phyloP scores from a whole-genome alignment of 1,140 invertebrate genomes.

The Limonius californicus region DNA sequence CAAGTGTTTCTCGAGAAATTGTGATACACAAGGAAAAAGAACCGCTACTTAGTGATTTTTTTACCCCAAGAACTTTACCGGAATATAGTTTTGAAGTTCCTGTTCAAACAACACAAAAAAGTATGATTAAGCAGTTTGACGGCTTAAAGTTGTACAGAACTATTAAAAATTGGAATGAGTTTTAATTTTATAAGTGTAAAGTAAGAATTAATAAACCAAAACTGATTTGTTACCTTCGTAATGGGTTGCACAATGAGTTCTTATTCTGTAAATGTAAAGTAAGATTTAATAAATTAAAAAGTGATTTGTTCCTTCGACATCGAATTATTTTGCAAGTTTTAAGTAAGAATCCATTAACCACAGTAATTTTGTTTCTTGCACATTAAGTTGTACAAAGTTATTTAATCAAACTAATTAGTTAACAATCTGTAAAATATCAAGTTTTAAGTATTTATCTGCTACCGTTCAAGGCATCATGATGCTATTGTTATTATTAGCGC shows the following conservation, averaged over 20 bases:
- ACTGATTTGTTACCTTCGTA: too few species aligned
- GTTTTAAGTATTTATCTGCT: too few species aligned
- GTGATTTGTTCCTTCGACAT: too few species aligned
- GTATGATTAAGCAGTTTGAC: constrained; percentile 14
- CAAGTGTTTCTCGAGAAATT: constrained; percentile 22
- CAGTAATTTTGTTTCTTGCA: too few species aligned
- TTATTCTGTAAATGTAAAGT: background rate
- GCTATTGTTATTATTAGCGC: too few species aligned
- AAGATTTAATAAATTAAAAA: background rate
- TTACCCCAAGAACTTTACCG: constrained; percentile 18
- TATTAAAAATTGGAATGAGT: constrained; percentile 25
- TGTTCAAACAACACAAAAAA: constrained; percentile 21
- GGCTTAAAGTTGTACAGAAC: constrained; percentile 34
- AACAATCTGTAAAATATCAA: too few species aligned
- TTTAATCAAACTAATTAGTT: too few species aligned
- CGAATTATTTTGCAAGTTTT: too few species aligned
- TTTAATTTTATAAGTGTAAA: background rate
- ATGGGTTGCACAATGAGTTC: too few species aligned
- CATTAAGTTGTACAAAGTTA: too few species aligned
- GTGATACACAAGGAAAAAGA: constrained; percentile 36
- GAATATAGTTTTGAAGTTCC: constrained; percentile 26
- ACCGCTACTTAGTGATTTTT: constrained; percentile 33
- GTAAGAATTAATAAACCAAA: background rate
- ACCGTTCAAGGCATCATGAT: too few species aligned
- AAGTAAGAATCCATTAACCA: too few species aligned